Conservation (phyloP, 2,113 vertebrate genomes). For the Deroptyus accipitrinus region DNA sequence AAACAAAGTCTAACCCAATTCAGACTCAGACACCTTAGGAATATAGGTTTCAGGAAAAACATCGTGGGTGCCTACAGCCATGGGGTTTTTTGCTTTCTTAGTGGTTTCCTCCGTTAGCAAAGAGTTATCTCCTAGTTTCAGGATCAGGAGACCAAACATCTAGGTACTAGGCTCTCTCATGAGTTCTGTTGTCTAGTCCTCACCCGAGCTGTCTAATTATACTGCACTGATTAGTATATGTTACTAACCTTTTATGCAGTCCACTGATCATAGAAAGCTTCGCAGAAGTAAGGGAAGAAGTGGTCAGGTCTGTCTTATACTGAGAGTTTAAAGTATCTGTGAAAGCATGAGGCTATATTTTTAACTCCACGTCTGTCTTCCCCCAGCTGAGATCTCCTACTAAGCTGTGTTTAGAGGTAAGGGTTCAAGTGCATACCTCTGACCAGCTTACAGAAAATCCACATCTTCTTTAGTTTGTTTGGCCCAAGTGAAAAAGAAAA, state of each 20-base stretch:
- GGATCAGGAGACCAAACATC: background rate
- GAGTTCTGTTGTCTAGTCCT: background rate
- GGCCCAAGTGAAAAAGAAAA: background rate
- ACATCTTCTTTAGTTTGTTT: background rate
- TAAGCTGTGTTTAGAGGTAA: background rate
- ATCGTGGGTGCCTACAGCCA: fast-evolving
- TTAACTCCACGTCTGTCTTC: background rate
- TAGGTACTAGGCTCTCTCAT: background rate
- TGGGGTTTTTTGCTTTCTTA: background rate
- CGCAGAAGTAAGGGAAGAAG: background rate
- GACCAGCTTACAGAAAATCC: background rate
- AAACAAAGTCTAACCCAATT: background rate
- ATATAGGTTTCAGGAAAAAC: background rate
- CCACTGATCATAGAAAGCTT: background rate
- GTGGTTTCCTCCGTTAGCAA: background rate
- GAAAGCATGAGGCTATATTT: background rate
- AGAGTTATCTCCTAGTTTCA: background rate
- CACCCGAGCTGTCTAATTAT: background rate
- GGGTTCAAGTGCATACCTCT: background rate
- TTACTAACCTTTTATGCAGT: background rate
- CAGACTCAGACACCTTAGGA: background rate
- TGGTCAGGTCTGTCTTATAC: background rate
- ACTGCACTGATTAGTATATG: background rate
- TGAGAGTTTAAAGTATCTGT: background rate
- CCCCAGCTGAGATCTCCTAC: background rate